Base-by-base conservation (phyloP, 2,797 vertebrate genomes). In the Eleutherodactylus coqui region DNA sequence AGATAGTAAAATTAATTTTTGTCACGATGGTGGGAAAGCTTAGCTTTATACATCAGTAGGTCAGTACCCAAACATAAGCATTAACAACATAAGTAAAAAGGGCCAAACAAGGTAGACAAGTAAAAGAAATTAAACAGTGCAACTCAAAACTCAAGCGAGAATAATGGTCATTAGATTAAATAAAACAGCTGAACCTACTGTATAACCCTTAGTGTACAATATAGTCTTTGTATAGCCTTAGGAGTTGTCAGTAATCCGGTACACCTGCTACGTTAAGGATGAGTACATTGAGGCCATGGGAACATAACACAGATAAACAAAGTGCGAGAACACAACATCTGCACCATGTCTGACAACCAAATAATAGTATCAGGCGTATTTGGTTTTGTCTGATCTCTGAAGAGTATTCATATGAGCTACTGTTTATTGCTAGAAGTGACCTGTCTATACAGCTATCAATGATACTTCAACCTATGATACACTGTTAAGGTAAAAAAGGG, bases 241-340 rank as follows among this genome's bases (percentile, higher is more conserved):
- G 70, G 24, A 24, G 5, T 45, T 73, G 41, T 27, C n/a, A n/a
- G 24, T 73, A 73, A 73, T 73, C 24, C 41, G 27, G 24, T n/a
- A 45, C 70, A 73, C 70, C 70, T 43, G 70, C 10, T 45, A 73
- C 24, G 7, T 11, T 14, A n/a, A 24, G n/a, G 38, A 43, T 36
- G 9, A 70, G 36, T 24, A n/a, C 67, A 41, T 36, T 0, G 36
- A 43, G 67, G 38, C 70, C 70, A 73, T 73, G 41, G 70, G 41
- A 73, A 73, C 70, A 73, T 73, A 73, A 45, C 41, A 43, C 69
- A 38, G 53, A 24, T 60, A 58, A 55, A 58, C 34, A 58, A 16
- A 27, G 38, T 24, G 70, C 5, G 70, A 45, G 70, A 73, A 45
- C 70, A 7, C 38, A 27, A 27, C 70, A 73, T n/a, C 41, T 73